These are phyloP conservation scores for Mugil cephalus DNA, from an alignment of 2,113 vertebrate species.

Conservation along the genomic window DNA sequence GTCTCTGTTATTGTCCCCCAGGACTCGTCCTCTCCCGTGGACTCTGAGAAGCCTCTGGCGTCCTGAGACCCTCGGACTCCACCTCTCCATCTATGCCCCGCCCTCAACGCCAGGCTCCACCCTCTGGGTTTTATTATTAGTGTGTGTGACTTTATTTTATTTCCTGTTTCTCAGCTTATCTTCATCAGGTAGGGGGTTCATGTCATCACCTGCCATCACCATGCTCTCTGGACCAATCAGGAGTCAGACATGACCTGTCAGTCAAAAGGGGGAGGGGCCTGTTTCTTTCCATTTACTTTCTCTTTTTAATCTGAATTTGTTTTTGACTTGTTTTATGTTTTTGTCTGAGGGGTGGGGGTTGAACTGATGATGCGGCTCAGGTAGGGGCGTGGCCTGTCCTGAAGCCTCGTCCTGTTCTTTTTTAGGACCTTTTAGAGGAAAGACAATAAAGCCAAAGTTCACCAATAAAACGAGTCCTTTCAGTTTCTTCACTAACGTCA, in stretches of 20 bases:
- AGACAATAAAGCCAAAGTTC: slow-evolving; percentile 63
- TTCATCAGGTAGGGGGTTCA: slow-evolving; percentile 21
- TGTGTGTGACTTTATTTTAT: slow-evolving; percentile 8
- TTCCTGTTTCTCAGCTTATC: background rate
- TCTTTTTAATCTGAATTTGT: slow-evolving; percentile 8
- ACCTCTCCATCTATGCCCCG: background rate
- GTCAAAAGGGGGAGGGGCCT: slow-evolving; percentile 12
- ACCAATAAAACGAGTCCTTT: slow-evolving; percentile 18
- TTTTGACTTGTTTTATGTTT: background rate
- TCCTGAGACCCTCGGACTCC: slow-evolving; percentile 58
- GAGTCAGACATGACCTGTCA: slow-evolving; percentile 15
- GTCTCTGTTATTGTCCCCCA: slow-evolving; percentile 25
- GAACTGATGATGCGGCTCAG: slow-evolving; percentile 43
- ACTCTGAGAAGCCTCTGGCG: slow-evolving; percentile 67
- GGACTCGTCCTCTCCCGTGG: slow-evolving; percentile 64
- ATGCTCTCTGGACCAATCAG: slow-evolving; percentile 55
- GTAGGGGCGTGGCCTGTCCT: slow-evolving; percentile 9
- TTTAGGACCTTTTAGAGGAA: slow-evolving; percentile 20
- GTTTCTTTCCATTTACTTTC: background rate
- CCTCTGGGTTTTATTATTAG: slow-evolving; percentile 12
- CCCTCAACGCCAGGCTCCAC: slow-evolving; percentile 1
- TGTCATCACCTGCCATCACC: slow-evolving; percentile 9
- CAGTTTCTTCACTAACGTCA: too few species aligned
- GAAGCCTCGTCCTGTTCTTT: slow-evolving; percentile 27
- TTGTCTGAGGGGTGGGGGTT: background rate